Conservation (phyloP, 2,888 invertebrate genomes). For the Eilema sororculum region DNA sequence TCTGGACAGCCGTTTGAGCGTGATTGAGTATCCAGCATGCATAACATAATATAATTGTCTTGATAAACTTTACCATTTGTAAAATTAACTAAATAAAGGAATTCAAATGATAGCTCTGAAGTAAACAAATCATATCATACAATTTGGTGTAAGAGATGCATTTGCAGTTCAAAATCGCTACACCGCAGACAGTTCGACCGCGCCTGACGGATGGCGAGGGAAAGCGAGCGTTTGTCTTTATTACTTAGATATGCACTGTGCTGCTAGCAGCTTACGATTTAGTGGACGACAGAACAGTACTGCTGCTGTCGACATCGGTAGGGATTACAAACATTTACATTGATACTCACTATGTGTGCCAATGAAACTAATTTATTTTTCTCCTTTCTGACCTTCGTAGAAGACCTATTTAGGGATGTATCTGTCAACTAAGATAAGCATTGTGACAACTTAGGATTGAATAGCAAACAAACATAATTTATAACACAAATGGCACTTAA, state of each 20-base stretch:
- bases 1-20: no score
- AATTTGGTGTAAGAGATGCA: background rate
- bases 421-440: background rate
- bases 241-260: conserved; percentile 17
- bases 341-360: no score
- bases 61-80: no score
- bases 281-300: conserved; percentile 6
- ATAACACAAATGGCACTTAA: background rate
- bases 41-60: no score
- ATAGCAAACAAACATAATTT: background rate
- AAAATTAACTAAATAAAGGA: no score
- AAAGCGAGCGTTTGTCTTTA: conserved; percentile 13
- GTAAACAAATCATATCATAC: background rate
- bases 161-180: background rate
- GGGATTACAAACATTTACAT: background rate
- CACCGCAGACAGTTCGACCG: background rate
- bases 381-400: no score
- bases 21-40: no score
- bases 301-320: background rate
- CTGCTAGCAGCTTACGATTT: conserved; percentile 10
- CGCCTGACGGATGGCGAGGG: background rate
- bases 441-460: background rate
- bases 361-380: no score
- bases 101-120: no score
- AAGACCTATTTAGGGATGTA: no score